Base-by-base conservation (phyloP, 2,888 invertebrate species). In the Dolichomitus sp. region DNA sequence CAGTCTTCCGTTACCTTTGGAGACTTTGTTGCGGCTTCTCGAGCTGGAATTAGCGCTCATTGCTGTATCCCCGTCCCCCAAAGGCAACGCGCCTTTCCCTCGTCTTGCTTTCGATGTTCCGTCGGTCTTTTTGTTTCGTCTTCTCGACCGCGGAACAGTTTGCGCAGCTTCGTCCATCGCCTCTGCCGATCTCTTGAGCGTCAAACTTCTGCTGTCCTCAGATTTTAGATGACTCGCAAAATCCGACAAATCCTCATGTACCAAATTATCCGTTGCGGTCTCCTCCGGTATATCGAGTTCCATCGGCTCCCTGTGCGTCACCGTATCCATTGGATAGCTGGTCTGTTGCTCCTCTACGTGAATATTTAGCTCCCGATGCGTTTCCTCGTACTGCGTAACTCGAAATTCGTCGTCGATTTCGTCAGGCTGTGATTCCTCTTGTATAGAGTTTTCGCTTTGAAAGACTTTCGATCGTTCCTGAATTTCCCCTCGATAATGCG, bases 121-220 rank as follows among this genome's bases (percentile, higher is more conserved):
- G 7, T 74, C 70, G 17, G 12, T 61, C 61, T 61, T 61, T 17
- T 61, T 61, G n/a, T 17, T 61, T 37, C 61, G 33, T 17, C 19
- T 37, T n/a, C 61, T 37, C 61, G 61, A 40, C 3, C 37, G 61
- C 61, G 61, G 19, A 11, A 61, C 37, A 2, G 4, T 61, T 12
- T 37, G 19, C 37, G 7, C 37, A 4, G 9, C 33, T 3, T 7
- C 17, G n/a, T 61, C 40, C 17, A 17, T 27, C 50, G 63, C 23
- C 33, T 42, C 54, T 9, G 75, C 54, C 42, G 88, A 86, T 88
- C 92, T 92, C 37, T 93, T 93, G 30, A 91, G 27, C 7, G 93
- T 90, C 19, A 92, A 84, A 77, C 88, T 91, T 30, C 88, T 84
- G 50, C 85, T 89, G 77, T 93, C 92, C 68, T 91, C 91, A 4